phyloP scores from a whole-genome alignment of 2,888 invertebrate genomes.

The Acronicta aceris region DNA sequence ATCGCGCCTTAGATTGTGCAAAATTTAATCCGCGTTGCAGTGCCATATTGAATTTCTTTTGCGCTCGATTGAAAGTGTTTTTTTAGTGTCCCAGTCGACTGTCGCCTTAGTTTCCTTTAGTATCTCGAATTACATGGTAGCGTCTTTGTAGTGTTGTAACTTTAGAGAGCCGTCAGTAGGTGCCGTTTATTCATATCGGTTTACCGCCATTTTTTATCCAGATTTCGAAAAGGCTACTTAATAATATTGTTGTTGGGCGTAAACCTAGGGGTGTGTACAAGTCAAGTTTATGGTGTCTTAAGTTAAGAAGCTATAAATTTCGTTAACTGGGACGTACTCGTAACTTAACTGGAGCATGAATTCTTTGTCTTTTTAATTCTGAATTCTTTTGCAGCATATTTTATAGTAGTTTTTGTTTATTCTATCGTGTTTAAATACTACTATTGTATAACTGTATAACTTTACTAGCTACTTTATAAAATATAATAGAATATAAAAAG shows the following conservation, averaged over 20 bases:
- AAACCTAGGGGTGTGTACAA: constrained; percentile 76
- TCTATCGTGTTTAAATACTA: neutral
- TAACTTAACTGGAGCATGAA: constrained; percentile 46
- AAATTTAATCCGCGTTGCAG: constrained; percentile 85
- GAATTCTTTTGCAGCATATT: constrained; percentile 5
- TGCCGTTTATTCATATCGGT: constrained; percentile 76
- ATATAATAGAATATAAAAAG: neutral
- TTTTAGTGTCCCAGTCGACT: constrained; percentile 81
- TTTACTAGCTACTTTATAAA: no score
- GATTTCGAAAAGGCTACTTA: constrained; percentile 61
- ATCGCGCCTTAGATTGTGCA: constrained; percentile 83
- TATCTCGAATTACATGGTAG: constrained; percentile 86
- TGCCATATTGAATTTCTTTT: constrained; percentile 85
- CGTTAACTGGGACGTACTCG: constrained; percentile 40
- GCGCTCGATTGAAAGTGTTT: constrained; percentile 83
- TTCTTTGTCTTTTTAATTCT: constrained; percentile 32
- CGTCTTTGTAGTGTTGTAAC: constrained; percentile 80
- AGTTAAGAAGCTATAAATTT: constrained; percentile 61
- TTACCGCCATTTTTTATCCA: constrained; percentile 69
- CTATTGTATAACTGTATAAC: no score
- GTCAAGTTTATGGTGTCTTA: constrained; percentile 70
- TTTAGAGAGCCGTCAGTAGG: constrained; percentile 72
- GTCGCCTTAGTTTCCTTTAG: constrained; percentile 85
- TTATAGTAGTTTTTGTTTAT: constrained; percentile 2
- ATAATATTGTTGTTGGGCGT: constrained; percentile 77